Percentiles rank a stretch among this genome's conserved stretches.
These are phyloP conservation scores for Phaonia tiefii DNA, from an alignment of 2,888 invertebrate genomes.

Conservation along the genomic window DNA sequence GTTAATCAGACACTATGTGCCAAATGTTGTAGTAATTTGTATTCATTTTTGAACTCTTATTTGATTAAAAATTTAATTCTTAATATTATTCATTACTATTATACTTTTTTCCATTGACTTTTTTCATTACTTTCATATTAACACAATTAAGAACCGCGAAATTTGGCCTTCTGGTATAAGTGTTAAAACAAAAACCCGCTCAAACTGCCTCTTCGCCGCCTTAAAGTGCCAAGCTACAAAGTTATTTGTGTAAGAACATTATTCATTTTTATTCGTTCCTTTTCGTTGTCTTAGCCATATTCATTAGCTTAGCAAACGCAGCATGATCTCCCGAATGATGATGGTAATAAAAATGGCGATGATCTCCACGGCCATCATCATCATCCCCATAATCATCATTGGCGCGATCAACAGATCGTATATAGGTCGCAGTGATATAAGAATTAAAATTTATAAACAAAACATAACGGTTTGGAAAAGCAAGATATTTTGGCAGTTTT, in stretches of 20 bases:
- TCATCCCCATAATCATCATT: constrained; percentile 38
- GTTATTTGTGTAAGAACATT: neutral
- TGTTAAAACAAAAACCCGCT: constrained; percentile 55
- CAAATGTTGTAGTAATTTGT: no score
- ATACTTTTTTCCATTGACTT: no score
- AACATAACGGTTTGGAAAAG: constrained; percentile 63
- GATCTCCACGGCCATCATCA: constrained; percentile 13
- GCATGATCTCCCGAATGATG: constrained; percentile 5
- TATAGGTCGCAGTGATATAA: constrained; percentile 67
- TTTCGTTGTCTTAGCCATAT: constrained; percentile 47
- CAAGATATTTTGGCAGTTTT: constrained; percentile 39
- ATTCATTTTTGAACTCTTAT: no score
- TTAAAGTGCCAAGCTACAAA: constrained; percentile 47
- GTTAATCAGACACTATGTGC: no score
- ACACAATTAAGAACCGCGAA: no score
- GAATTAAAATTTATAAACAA: constrained; percentile 66
- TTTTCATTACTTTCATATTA: no score
- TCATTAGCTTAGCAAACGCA: constrained; percentile 46
- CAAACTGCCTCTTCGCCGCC: constrained; percentile 64
- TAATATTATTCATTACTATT: no score
- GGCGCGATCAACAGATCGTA: constrained; percentile 54
- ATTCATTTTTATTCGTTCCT: neutral
- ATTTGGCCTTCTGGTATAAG: constrained; percentile 4
- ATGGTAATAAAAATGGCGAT: constrained; percentile 15
- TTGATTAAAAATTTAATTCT: no score